phyloP scores from a whole-genome alignment of 2,113 vertebrate genomes.

The Pomatorhinus ruficollis region DNA sequence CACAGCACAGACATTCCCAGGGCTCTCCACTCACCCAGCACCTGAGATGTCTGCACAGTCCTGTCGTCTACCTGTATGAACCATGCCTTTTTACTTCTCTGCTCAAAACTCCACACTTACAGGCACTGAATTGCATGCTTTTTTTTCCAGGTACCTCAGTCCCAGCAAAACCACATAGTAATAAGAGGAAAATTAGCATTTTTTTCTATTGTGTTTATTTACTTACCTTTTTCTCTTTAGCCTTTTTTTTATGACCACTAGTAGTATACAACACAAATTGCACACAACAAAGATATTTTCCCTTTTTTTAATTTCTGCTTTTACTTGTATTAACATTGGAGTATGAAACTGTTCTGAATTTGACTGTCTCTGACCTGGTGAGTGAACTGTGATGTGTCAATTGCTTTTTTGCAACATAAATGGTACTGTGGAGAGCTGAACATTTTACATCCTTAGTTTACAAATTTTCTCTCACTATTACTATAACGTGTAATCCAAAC shows the following conservation, averaged over 20 bases:
- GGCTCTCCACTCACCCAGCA: neutral
- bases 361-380: neutral
- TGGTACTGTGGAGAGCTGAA: neutral
- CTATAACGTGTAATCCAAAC: neutral
- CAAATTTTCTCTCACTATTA: neutral
- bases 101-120: neutral
- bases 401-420: neutral
- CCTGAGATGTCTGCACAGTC: neutral
- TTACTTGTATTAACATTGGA: neutral
- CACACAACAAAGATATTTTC: neutral
- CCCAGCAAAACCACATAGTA: neutral
- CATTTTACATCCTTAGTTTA: neutral
- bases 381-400: neutral
- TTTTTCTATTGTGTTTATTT: neutral
- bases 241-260: neutral
- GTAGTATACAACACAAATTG: neutral
- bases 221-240: neutral
- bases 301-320: neutral
- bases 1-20: neutral
- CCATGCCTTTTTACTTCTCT: neutral
- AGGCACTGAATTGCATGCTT: neutral
- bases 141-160: neutral
- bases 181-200: neutral
- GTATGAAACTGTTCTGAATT: neutral
- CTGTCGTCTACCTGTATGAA: neutral